These are phyloP conservation scores for Vipera ursinii DNA, from an alignment of 2,797 vertebrate genomes.

Conservation along the genomic window DNA sequence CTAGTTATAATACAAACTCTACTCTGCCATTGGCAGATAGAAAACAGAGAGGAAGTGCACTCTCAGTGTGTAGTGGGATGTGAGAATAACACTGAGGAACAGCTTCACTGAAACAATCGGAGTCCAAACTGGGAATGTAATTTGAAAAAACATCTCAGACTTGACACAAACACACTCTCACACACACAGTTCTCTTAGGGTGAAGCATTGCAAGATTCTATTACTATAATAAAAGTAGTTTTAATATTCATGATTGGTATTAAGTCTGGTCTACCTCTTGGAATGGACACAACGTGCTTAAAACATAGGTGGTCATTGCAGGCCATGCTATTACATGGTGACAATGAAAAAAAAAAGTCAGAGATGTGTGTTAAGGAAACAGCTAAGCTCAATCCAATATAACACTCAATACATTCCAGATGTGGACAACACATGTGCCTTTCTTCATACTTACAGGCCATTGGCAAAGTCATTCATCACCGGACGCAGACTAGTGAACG, in stretches of 20 bases:
- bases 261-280: background rate
- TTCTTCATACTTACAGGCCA: constrained; percentile 79
- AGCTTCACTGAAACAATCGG: background rate
- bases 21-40: background rate
- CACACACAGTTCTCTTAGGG: background rate
- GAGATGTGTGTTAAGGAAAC: background rate
- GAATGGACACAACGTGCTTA: background rate
- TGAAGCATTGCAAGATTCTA: background rate
- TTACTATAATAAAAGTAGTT: background rate
- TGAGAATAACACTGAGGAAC: background rate
- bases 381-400: background rate
- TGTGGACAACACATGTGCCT: no score
- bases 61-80: background rate
- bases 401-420: background rate
- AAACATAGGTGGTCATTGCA: background rate
- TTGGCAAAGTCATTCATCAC: constrained; percentile 93
- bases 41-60: background rate
- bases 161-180: background rate
- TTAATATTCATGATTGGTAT: background rate
- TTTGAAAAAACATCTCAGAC: background rate
- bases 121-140: background rate
- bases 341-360: background rate
- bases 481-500: constrained; percentile 86
- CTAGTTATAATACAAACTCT: background rate
- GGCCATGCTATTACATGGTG: background rate